A percentile compares a stretch with the other conserved stretches of the same genome.
Conservation (phyloP, 2,888 invertebrate genomes). For the Papilio gigon region DNA sequence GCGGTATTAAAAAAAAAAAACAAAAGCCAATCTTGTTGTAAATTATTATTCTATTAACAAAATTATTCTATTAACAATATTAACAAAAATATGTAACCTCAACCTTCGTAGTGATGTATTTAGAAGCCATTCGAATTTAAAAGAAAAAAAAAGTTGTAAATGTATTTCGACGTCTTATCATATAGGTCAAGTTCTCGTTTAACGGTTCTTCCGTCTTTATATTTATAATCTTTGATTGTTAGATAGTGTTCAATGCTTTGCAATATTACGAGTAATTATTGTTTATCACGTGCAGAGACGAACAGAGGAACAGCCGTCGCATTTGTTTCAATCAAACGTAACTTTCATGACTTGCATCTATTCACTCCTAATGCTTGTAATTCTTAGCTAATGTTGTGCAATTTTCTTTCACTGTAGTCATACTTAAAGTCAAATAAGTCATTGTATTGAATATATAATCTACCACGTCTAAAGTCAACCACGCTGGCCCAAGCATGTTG, state of each 20-base stretch:
- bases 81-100: not conserved
- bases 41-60: too few relatives aligned
- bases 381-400: constrained; percentile 33
- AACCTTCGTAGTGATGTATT: not conserved
- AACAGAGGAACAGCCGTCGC: not conserved
- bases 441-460: too few relatives aligned
- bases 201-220: constrained; percentile 1
- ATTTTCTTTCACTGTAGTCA: not conserved
- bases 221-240: constrained; percentile 5
- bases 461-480: too few relatives aligned
- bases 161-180: not conserved
- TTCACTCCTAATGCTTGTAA: constrained; percentile 20
- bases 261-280: not conserved
- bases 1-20: too few relatives aligned
- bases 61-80: too few relatives aligned
- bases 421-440: too few relatives aligned
- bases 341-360: constrained; percentile 36
- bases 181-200: not conserved
- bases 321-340: not conserved
- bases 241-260: constrained; percentile 1
- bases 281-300: constrained; percentile 14
- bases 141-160: not conserved
- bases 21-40: too few relatives aligned
- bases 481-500: too few relatives aligned
- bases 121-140: not conserved